These are phyloP conservation scores for Centruroides sculpturatus DNA, from an alignment of 1,140 invertebrate species.

Conservation along the genomic window DNA sequence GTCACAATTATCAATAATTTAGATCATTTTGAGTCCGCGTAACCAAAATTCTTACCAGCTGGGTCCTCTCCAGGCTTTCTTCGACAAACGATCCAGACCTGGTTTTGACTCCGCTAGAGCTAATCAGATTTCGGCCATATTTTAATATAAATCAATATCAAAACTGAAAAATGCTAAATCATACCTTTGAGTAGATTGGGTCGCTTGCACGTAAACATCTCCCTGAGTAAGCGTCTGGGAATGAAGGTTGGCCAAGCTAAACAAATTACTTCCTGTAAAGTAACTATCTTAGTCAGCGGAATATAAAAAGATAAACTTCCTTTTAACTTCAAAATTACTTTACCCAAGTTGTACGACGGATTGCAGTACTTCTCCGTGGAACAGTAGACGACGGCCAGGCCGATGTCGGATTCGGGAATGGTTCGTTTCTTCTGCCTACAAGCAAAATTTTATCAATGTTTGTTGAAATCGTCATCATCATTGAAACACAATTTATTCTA, in stretches of 20 bases:
- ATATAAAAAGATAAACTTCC: background rate
- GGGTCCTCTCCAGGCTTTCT: no score
- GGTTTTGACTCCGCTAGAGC: no score
- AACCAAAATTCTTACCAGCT: no score
- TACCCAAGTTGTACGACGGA: constrained; percentile 25
- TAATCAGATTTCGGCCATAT: no score
- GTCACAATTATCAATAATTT: no score
- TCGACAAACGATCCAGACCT: no score
- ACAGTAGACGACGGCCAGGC: constrained; percentile 44
- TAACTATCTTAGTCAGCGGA: background rate
- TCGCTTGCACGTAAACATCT: constrained; percentile 10
- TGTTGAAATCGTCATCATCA: no score
- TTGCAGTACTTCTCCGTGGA: constrained; percentile 48
- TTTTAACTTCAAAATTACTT: background rate
- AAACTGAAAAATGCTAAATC: no score
- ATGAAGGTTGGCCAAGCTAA: constrained; percentile 1
- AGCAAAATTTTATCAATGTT: background rate
- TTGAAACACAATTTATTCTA: no score
- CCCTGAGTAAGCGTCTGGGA: constrained; percentile 7
- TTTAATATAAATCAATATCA: no score
- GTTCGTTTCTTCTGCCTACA: constrained; percentile 32
- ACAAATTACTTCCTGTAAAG: background rate
- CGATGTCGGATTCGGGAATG: constrained; percentile 48
- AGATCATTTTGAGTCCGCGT: no score
- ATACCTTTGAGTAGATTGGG: background rate